A percentile compares a stretch with the other conserved stretches of the same genome.
Evolutionary conservation across 2,797 vertebrate species (phyloP).

Genomic region (Alosa sapidissima): DNA sequence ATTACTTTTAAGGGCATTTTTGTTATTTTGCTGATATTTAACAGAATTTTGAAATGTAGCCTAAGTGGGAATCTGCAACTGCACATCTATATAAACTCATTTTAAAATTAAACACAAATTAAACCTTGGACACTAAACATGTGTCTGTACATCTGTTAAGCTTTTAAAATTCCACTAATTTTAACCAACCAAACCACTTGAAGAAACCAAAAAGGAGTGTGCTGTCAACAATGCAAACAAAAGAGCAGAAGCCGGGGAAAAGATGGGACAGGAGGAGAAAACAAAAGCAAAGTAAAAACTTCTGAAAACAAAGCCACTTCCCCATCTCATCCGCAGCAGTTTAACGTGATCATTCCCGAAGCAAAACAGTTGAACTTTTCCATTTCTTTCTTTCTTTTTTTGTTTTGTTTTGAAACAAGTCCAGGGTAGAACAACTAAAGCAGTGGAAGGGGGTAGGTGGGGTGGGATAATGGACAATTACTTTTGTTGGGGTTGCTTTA

Average conservation of each 20-base stretch:
- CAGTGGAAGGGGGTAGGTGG: constrained; percentile 35
- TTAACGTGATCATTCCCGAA: constrained; percentile 59
- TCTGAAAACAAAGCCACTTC: constrained; percentile 69
- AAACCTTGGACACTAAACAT: constrained; percentile 70
- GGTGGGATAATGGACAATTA: constrained; percentile 92
- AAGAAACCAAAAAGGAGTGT: constrained; percentile 57
- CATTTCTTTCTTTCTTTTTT: constrained; percentile 60
- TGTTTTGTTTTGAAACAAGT: constrained; percentile 60
- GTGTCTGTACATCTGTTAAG: constrained; percentile 67
- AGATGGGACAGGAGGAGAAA: constrained; percentile 39
- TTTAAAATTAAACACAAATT: constrained; percentile 73
- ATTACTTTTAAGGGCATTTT: constrained; percentile 65
- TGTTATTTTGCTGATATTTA: constrained; percentile 76
- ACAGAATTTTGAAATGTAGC: constrained; percentile 99
- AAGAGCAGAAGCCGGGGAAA: neutral
- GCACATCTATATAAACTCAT: constrained; percentile 83
- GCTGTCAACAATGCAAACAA: constrained; percentile 20
- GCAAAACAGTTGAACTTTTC: constrained; percentile 68
- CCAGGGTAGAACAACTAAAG: constrained; percentile 77
- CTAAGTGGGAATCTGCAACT: constrained; percentile 99
- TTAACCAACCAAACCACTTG: constrained; percentile 67
- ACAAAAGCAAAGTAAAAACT: constrained; percentile 51
- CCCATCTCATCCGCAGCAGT: constrained; percentile 76
- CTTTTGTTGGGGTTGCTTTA: constrained; percentile 94
- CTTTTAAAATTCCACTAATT: constrained; percentile 63